Evolutionary conservation across 2,888 invertebrate species (phyloP).

Genomic region (Aleiodes testaceus): DNA sequence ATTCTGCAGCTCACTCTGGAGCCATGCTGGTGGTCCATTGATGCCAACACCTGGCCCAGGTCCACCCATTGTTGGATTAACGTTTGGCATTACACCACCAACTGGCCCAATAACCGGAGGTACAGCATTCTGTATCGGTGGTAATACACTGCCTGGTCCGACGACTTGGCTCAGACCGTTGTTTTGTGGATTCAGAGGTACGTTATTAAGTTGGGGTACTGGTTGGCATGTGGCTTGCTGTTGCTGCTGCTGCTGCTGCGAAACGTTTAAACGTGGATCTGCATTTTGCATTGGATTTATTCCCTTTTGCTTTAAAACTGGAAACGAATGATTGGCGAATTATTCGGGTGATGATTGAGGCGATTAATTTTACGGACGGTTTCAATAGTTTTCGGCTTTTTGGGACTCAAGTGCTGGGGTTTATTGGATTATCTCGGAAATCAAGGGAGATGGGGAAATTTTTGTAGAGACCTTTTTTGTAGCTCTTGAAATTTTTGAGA

Average conservation of each 20-base stretch:
- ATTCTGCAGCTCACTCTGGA: slow-evolving; percentile 69
- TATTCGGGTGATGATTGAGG: slow-evolving; percentile 58
- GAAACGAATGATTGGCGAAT: slow-evolving; percentile 74
- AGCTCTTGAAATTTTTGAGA: too few relatives aligned
- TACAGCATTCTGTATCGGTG: slow-evolving; percentile 60
- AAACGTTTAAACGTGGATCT: slow-evolving; percentile 72
- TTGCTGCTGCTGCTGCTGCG: slow-evolving; percentile 60
- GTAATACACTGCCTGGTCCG: slow-evolving; percentile 61
- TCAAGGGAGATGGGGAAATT: too few relatives aligned
- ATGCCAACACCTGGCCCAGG: slow-evolving; percentile 61
- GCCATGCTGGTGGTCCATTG: slow-evolving; percentile 75
- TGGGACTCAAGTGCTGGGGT: too few relatives aligned
- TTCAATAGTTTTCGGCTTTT: too few relatives aligned
- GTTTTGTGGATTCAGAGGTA: slow-evolving; percentile 75
- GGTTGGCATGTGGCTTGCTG: slow-evolving; percentile 61
- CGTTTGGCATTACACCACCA: slow-evolving; percentile 58
- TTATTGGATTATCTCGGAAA: too few relatives aligned
- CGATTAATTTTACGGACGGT: slow-evolving; percentile 48
- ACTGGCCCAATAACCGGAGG: slow-evolving; percentile 59
- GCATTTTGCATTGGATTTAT: slow-evolving; percentile 74
- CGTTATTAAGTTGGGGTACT: slow-evolving; percentile 75
- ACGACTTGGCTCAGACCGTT: slow-evolving; percentile 69
- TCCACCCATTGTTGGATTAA: slow-evolving; percentile 62
- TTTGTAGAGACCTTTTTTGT: too few relatives aligned
- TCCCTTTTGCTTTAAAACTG: slow-evolving; percentile 85